Evolutionary conservation across 1,140 invertebrate genomes (phyloP).

Genomic region (Drosophila pachea): DNA sequence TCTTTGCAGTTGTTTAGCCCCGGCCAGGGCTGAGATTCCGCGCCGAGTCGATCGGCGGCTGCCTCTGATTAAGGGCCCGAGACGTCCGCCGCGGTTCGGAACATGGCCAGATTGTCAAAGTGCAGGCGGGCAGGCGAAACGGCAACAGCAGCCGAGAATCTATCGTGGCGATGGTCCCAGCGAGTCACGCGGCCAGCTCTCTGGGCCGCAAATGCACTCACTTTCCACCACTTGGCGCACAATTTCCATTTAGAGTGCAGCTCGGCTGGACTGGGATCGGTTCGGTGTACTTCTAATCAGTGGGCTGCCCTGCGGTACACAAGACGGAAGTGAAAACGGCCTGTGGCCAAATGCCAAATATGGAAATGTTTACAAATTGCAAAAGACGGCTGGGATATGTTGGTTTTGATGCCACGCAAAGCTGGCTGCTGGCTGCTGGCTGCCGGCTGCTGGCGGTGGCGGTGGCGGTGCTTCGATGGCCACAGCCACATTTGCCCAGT

Average conservation of each 20-base stretch:
- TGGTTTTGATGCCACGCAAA: constrained; percentile 34
- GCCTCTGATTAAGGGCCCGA: constrained; percentile 73
- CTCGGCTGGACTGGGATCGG: too few species aligned
- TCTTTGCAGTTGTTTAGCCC: constrained; percentile 72
- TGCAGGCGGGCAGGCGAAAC: constrained; percentile 59
- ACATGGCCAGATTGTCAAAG: constrained; percentile 65
- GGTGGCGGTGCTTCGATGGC: constrained; percentile 35
- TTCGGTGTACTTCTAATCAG: constrained; percentile 24
- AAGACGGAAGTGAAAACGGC: constrained; percentile 43
- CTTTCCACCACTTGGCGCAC: background rate
- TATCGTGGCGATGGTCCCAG: too few species aligned
- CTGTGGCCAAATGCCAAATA: constrained; percentile 60
- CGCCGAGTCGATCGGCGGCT: constrained; percentile 47
- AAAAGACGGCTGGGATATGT: constrained; percentile 36
- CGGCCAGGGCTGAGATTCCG: constrained; percentile 48
- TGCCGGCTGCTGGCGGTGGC: too few species aligned
- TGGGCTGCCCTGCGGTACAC: constrained; percentile 25
- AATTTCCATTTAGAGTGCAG: constrained; percentile 6
- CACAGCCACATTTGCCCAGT: constrained; percentile 64
- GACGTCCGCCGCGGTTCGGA: constrained; percentile 40
- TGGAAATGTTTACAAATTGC: constrained; percentile 78
- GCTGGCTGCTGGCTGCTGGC: too few species aligned
- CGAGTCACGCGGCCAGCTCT: too few species aligned
- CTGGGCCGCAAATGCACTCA: too few species aligned
- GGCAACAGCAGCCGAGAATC: constrained; percentile 57